Base-by-base conservation (phyloP, 2,113 vertebrate species). In the Scomber scombrus region DNA sequence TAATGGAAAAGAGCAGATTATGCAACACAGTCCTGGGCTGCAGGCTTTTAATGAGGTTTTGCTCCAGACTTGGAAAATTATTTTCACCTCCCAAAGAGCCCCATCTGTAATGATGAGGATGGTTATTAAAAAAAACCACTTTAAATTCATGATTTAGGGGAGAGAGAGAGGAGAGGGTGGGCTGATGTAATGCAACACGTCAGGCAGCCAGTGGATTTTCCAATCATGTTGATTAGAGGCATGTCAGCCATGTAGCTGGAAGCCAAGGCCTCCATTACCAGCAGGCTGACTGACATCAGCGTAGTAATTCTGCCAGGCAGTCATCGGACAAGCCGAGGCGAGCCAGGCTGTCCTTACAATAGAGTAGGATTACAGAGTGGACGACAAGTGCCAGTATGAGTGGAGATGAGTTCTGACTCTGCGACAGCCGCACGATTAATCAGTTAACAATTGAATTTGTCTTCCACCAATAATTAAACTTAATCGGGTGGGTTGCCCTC, bases 151-250 rank as follows among this genome's bases (percentile, higher is more conserved):
- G 12, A 16, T 5, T 7, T 12, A 68, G 65, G 64, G 70, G 0
- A 2, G 51, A 11, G 11, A 71, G 46, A 56, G 69, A 64, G 61
- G 47, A 73, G 74, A 21, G 21, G 40, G 64, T 5, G 47, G 61
- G 63, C 52, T 82, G 92, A 87, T 75, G 88, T 89, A 90, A 87
- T 82, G 84, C 80, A 61, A 78, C 15, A 57, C 11, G 55, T 49
- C 51, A 31, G 54, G 67, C 86, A 70, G 79, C 52, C 63, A 70
- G 82, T 87, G 82, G 77, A 81, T 84, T 88, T 90, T 90, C 84
- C 92, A 92, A 92, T 93, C 87, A 86, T 66, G 79, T 88, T 90
- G 89, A 93, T 90, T 86, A 88, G 70, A 86, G 60, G 29, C 77
- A 76, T 61, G 88, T 80, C 85, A 68, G 70, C 85, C 86, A 50